Base-by-base conservation (phyloP, 2,797 vertebrate species). In the Setipinna tenuifilis region DNA sequence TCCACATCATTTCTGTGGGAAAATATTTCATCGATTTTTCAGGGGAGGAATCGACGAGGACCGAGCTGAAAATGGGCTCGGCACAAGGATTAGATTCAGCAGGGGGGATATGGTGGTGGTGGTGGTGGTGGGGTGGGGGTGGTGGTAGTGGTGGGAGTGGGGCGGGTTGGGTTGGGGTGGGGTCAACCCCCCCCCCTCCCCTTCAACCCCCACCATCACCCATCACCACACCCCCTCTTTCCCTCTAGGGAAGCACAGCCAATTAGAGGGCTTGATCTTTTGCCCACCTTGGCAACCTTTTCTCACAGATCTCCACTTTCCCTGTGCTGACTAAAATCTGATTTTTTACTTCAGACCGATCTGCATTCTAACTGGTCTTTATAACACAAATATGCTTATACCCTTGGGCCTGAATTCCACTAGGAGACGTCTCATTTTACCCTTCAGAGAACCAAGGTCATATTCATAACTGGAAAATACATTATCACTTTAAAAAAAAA, bases 1-100 rank as follows among this genome's bases (percentile, higher is more conserved):
- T 94, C 90, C 89, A 93, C 87, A 91, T 93, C 91, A 94, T 94
- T 95, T 95, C 94, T 94, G 94, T 96, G 95, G 95, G 95, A 95
- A 96, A 91, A 90, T 95, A 95, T 95, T 96, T 93, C 92, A 95
- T 95, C 88, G 95, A 95, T 95, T 95, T 93, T 88, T 65, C 87
- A 87, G 85, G 90, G 90, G 92, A 93, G 83, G 82, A 86, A 87
- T 95, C 92, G 92, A 95, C 89, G 87, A 90, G 58, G 93, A 91
- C 84, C 19, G 88, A 90, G 92, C 91, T 90, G 91, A 89, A 92
- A 89, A 90, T 50, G 86, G 88, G 91, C 92, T 95, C 92, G 93
- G 91, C 89, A 91, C 86, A 85, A 86, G 94, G 95, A 96, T 96
- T 96, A 96, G 85, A 88, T 93, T 89, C 95, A 89, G 93, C 92